Evolutionary conservation across 2,888 invertebrate genomes (phyloP).

Genomic region (Julus scanicus): DNA sequence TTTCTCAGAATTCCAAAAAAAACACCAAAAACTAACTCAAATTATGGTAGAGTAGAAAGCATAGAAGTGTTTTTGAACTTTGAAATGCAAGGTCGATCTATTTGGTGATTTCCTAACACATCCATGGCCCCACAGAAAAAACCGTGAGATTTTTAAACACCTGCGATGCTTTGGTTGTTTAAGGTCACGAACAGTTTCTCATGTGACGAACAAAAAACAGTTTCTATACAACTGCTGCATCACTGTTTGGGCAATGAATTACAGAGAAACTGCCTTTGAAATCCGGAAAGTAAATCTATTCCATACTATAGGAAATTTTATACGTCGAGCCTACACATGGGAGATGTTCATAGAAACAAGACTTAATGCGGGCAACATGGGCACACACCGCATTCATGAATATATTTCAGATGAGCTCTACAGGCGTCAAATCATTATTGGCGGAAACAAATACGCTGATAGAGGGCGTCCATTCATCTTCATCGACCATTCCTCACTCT

Average conservation of each 20-base stretch:
- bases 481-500: neutral
- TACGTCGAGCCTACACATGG: neutral
- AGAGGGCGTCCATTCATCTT: neutral
- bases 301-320: neutral
- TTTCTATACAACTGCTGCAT: no score
- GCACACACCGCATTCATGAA: neutral
- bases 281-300: neutral
- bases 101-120: no score
- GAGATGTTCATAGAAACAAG: neutral
- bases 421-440: conserved; percentile 19
- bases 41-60: no score
- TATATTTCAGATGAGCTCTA: neutral
- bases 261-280: neutral
- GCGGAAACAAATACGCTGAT: neutral
- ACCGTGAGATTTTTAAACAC: no score
- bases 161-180: no score
- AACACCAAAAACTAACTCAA: no score
- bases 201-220: no score
- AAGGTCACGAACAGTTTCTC: no score
- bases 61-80: no score
- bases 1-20: no score
- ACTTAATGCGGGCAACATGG: neutral
- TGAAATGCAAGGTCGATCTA: no score
- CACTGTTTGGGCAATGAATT: neutral
- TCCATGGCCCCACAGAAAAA: no score